phyloP scores from a whole-genome alignment of 2,113 vertebrate genomes.

The Eulemur rufifrons region DNA sequence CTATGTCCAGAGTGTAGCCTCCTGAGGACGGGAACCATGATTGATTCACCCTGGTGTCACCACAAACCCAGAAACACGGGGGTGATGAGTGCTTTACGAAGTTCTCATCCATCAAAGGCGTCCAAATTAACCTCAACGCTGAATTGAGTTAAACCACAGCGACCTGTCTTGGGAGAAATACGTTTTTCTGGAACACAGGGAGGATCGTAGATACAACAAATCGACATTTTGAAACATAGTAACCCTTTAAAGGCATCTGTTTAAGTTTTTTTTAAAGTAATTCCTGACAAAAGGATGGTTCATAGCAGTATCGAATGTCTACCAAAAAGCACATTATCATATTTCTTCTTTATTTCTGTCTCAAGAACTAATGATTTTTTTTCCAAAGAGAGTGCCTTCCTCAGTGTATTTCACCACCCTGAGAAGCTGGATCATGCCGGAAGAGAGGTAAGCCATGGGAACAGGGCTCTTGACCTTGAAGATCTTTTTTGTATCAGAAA shows the following conservation, averaged over 20 bases:
- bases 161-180: background rate
- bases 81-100: background rate
- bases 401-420: background rate
- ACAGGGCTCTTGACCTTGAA: background rate
- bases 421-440: background rate
- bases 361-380: background rate
- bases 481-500: background rate
- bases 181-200: background rate
- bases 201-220: background rate
- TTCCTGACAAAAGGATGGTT: background rate
- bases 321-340: background rate
- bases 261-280: background rate
- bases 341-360: background rate
- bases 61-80: background rate
- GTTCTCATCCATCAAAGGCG: accelerated
- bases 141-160: background rate
- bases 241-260: constrained; percentile 18
- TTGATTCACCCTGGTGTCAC: background rate
- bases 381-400: background rate
- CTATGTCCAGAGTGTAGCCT: background rate
- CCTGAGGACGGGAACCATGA: background rate
- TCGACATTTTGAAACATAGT: background rate
- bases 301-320: background rate
- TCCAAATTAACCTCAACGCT: background rate
- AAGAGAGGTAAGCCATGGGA: background rate